phyloP scores from a whole-genome alignment of 2,797 vertebrate genomes.

The Gambusia yucatana region DNA sequence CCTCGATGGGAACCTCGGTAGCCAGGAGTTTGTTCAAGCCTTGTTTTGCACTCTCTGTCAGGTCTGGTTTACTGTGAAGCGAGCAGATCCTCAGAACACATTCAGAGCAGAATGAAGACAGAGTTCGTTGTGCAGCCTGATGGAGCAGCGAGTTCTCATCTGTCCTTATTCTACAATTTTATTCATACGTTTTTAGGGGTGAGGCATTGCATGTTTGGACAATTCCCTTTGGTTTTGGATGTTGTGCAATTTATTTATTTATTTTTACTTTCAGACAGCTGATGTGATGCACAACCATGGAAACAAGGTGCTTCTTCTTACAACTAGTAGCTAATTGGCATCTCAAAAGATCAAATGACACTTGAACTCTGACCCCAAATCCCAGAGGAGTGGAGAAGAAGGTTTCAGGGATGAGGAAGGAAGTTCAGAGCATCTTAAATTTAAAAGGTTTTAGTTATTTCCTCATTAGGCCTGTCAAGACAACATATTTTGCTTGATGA shows the following conservation, averaged over 20 bases:
- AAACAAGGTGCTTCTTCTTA: neutral
- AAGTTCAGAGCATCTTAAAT: neutral
- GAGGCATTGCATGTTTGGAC: neutral
- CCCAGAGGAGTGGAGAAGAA: neutral
- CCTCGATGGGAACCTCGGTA: slow-evolving; percentile 89
- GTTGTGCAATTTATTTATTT: neutral
- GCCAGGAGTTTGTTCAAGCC: slow-evolving; percentile 88
- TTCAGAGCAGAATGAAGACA: neutral
- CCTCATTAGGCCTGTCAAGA: too few species aligned
- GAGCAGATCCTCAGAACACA: neutral
- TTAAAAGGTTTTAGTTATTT: too few species aligned
- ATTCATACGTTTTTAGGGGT: neutral
- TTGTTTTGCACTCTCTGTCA: slow-evolving; percentile 82
- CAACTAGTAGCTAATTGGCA: neutral
- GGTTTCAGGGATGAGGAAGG: neutral
- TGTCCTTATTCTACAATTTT: neutral
- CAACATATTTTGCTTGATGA: too few species aligned
- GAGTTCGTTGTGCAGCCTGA: neutral
- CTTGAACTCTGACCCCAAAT: neutral
- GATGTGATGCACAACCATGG: neutral
- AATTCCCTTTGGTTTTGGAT: neutral
- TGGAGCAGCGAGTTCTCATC: neutral
- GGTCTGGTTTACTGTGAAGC: slow-evolving; percentile 84
- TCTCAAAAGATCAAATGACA: neutral
- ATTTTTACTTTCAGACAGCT: neutral